Evolutionary conservation across 2,113 vertebrate genomes (phyloP).

Genomic region (Hippocampus abdominalis): DNA sequence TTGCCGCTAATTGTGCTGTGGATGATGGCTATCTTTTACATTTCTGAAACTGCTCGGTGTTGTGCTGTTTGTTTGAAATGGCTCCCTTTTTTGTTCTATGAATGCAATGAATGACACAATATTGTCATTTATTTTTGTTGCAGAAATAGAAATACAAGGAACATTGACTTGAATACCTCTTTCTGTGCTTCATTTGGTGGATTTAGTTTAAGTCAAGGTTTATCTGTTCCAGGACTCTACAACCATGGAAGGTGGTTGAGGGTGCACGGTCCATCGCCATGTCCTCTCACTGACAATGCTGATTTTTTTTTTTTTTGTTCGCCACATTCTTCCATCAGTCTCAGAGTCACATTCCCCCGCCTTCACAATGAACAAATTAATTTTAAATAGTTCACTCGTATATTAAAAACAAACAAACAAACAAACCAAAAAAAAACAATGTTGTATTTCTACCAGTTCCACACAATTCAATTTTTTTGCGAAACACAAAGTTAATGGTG

Average conservation of each 20-base stretch:
- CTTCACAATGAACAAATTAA: too few relatives aligned
- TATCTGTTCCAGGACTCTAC: neutral
- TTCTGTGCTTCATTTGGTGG: neutral
- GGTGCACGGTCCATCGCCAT: neutral
- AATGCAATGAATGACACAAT: neutral
- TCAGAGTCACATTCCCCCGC: too few relatives aligned
- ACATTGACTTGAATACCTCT: neutral
- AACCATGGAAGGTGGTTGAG: neutral
- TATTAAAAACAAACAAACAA: too few relatives aligned
- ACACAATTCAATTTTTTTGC: too few relatives aligned
- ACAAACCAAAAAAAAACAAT: too few relatives aligned
- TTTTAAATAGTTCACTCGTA: too few relatives aligned
- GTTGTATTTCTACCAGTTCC: too few relatives aligned
- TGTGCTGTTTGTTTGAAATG: neutral
- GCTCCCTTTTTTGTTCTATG: neutral
- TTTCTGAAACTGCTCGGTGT: too few relatives aligned
- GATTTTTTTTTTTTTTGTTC: too few relatives aligned
- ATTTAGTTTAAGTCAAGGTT: neutral
- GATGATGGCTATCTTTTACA: neutral
- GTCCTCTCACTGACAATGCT: too few relatives aligned
- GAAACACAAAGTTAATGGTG: too few relatives aligned
- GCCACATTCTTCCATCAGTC: too few relatives aligned
- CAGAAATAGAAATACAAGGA: neutral
- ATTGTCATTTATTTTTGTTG: neutral
- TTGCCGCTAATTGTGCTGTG: neutral